Evolutionary conservation across 2,797 vertebrate genomes (phyloP).

Genomic region (Intellagama lesueurii): DNA sequence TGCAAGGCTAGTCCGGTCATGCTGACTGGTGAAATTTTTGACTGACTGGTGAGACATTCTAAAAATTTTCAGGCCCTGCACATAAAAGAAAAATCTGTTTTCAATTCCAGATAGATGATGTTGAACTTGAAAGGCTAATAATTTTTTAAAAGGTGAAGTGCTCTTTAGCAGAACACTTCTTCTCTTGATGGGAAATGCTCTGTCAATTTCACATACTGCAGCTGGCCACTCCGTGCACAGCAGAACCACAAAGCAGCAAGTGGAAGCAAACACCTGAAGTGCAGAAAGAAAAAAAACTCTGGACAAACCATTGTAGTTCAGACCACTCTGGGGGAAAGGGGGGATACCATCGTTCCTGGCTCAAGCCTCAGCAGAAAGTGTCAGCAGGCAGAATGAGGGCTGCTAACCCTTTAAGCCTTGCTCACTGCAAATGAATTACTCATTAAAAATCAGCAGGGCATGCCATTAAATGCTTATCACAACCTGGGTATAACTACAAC

Average conservation of each 20-base stretch:
- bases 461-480: constrained; percentile 33
- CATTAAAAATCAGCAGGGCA: neutral
- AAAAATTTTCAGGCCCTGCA: too few species aligned
- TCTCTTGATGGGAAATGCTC: neutral
- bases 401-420: neutral
- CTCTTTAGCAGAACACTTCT: neutral
- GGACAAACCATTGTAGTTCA: neutral
- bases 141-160: neutral
- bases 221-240: neutral
- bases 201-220: neutral
- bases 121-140: too few species aligned
- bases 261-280: neutral
- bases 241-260: neutral
- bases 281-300: neutral
- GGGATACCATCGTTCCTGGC: neutral
- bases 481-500: constrained; percentile 1
- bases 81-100: too few species aligned
- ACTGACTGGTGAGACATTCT: too few species aligned
- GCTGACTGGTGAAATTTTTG: too few species aligned
- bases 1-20: too few species aligned
- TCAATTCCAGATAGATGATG: too few species aligned
- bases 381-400: constrained; percentile 19
- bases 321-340: neutral
- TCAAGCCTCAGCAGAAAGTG: neutral
- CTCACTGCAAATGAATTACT: neutral